Evolutionary conservation across 2,113 vertebrate genomes (phyloP).

Genomic region (Neodon shergylaensis): DNA sequence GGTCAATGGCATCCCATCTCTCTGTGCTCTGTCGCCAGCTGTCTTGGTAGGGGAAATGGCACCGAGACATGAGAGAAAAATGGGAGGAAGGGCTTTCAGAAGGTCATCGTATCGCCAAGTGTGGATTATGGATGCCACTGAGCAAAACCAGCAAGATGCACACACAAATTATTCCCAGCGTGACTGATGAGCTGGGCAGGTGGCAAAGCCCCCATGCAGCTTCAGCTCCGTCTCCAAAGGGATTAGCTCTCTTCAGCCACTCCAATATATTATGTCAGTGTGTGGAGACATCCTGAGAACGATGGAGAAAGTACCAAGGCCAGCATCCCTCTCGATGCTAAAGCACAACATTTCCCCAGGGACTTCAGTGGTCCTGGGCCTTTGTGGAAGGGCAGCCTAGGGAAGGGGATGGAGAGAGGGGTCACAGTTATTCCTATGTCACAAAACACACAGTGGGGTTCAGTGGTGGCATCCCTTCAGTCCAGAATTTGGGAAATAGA

Average conservation of each 20-base stretch:
- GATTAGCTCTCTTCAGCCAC: background rate
- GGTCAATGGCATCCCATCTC: background rate
- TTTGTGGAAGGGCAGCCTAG: background rate
- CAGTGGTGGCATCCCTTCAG: background rate
- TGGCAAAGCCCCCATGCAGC: accelerated
- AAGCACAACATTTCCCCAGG: too few species aligned
- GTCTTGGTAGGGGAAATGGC: background rate
- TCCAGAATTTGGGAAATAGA: too few species aligned
- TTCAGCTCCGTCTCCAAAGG: background rate
- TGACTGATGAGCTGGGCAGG: background rate
- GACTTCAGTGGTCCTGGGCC: background rate
- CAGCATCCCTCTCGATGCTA: too few species aligned
- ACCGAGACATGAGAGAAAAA: background rate
- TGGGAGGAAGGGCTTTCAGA: background rate
- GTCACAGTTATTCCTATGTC: background rate
- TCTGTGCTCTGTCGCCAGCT: background rate
- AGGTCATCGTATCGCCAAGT: background rate
- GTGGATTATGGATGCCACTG: background rate
- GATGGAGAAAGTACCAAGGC: background rate
- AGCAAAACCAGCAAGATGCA: background rate
- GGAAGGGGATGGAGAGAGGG: background rate
- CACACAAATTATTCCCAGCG: accelerated
- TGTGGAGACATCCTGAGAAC: background rate
- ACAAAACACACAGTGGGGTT: background rate
- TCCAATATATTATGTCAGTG: accelerated